These are phyloP conservation scores for Catocala sponsa DNA, from an alignment of 2,888 invertebrate genomes.

Conservation along the genomic window DNA sequence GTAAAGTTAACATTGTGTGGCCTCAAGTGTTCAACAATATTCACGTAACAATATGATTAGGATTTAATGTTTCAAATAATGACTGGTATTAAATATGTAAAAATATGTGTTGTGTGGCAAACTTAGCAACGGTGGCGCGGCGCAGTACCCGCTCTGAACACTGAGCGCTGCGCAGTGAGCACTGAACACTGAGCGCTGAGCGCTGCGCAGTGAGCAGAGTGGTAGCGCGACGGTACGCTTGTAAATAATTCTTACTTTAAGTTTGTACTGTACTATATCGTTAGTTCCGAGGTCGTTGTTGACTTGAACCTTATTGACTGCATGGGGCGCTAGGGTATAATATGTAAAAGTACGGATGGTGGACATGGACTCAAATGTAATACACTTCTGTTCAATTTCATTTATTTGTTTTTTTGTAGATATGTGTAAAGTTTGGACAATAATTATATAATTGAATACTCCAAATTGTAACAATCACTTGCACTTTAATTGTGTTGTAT, in stretches of 20 bases:
- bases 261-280: constrained; percentile 81
- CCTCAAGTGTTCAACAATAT: constrained; percentile 80
- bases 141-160: too few relatives aligned
- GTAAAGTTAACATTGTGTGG: constrained; percentile 53
- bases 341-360: constrained; percentile 50
- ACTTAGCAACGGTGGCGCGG: constrained; percentile 54
- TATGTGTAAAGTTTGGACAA: constrained; percentile 85
- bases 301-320: constrained; percentile 53
- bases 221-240: constrained; percentile 68
- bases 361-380: constrained; percentile 56
- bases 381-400: constrained; percentile 44
- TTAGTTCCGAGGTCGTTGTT: constrained; percentile 63
- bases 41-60: constrained; percentile 51
- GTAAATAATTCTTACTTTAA: constrained; percentile 84
- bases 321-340: constrained; percentile 51
- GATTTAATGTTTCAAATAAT: constrained; percentile 51
- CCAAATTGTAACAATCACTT: constrained; percentile 57
- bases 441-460: constrained; percentile 76
- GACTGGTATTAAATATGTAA: constrained; percentile 61
- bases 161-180: constrained; percentile 50
- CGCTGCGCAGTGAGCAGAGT: too few relatives aligned
- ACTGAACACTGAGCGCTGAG: constrained; percentile 18
- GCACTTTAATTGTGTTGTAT: constrained; percentile 35
- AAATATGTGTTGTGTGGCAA: constrained; percentile 64
- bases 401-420: constrained; percentile 70